Conservation (phyloP, 2,888 invertebrate genomes). For the Plebejus melissa region DNA sequence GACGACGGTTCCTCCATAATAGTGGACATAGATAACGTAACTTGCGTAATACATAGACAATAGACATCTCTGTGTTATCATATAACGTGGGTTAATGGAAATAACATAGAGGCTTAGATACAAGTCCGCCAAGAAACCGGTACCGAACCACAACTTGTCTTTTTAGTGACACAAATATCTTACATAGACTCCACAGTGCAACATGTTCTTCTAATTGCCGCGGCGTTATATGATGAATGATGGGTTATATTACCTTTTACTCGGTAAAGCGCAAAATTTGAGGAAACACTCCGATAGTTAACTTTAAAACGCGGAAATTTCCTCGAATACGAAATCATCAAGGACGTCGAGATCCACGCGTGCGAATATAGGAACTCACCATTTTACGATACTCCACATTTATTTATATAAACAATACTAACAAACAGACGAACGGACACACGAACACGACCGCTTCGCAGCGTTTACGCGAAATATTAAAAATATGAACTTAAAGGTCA, state of each 20-base stretch:
- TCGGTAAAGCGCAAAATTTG: slow-evolving; percentile 4
- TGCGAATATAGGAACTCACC: slow-evolving; percentile 24
- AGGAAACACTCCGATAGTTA: background rate
- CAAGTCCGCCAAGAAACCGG: background rate
- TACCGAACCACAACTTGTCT: background rate
- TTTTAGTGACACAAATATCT: background rate
- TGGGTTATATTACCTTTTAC: background rate
- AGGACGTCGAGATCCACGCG: background rate
- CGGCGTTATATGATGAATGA: background rate
- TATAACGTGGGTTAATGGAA: background rate
- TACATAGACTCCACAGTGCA: background rate
- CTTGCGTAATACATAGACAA: background rate
- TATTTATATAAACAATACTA: slow-evolving; percentile 14
- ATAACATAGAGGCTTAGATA: background rate
- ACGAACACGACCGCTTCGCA: slow-evolving; percentile 12
- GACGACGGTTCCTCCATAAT: background rate
- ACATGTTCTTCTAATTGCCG: background rate
- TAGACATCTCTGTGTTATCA: background rate
- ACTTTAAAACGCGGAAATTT: slow-evolving; percentile 1
- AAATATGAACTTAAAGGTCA: slow-evolving; percentile 54
- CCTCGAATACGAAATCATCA: background rate
- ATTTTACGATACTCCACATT: slow-evolving; percentile 21
- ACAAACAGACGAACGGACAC: slow-evolving; percentile 1
- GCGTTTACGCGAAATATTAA: slow-evolving; percentile 41
- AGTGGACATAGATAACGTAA: background rate